Evolutionary conservation across 2,797 vertebrate species (phyloP).

Genomic region (Hippopotamyrus pictus): DNA sequence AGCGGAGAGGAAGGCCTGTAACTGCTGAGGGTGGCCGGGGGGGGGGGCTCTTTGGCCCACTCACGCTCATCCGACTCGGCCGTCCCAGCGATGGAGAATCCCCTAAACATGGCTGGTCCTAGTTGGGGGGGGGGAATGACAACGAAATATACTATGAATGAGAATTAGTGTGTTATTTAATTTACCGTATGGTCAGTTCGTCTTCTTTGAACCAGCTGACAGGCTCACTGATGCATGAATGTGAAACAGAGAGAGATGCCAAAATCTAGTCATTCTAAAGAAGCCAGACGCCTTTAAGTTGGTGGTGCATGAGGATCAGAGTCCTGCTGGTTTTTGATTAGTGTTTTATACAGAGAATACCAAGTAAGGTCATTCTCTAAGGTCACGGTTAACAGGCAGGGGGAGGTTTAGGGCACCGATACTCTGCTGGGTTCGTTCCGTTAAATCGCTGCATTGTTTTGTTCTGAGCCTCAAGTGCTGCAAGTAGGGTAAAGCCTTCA

Average conservation of each 20-base stretch:
- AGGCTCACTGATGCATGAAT: background rate
- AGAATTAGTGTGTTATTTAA: background rate
- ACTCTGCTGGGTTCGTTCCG: background rate
- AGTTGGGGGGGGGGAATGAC: background rate
- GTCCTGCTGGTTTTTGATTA: background rate
- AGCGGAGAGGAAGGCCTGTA: slow-evolving; percentile 62
- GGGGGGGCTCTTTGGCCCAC: background rate
- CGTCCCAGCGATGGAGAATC: background rate
- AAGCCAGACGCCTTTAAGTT: background rate
- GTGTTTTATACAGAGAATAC: background rate
- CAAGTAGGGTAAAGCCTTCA: background rate
- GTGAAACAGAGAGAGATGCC: background rate
- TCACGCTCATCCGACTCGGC: background rate
- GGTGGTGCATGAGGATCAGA: background rate
- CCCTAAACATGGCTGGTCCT: slow-evolving; percentile 5
- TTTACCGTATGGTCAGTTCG: background rate
- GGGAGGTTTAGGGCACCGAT: background rate
- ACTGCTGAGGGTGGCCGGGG: slow-evolving; percentile 57
- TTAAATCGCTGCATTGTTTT: background rate
- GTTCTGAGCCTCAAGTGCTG: background rate
- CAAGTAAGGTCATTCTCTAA: background rate
- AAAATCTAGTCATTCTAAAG: background rate
- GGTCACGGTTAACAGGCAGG: background rate
- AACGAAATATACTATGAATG: background rate
- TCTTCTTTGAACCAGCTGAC: background rate